phyloP scores from a whole-genome alignment of 1,140 invertebrate species.

The Phenacoccus solenopsis region DNA sequence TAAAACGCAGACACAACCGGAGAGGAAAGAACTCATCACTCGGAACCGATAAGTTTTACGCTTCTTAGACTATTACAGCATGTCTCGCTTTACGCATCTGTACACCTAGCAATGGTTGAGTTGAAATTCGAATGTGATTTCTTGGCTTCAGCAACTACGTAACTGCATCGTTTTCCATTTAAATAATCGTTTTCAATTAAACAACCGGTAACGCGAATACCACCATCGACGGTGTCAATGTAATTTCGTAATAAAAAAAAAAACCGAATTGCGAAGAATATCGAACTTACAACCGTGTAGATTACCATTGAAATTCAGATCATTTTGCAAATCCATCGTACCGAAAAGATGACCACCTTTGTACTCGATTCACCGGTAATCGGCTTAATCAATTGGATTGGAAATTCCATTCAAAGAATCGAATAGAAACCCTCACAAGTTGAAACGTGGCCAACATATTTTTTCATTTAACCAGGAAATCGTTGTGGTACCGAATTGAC shows the following conservation, averaged over 20 bases:
- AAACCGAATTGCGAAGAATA: too few relatives aligned
- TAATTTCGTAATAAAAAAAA: not conserved
- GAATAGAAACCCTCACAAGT: too few relatives aligned
- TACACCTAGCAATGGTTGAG: not conserved
- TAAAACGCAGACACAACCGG: not conserved
- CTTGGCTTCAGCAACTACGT: not conserved
- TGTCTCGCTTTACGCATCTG: not conserved
- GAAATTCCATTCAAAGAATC: too few relatives aligned
- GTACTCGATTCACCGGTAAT: too few relatives aligned
- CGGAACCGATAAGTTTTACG: conserved; percentile 1
- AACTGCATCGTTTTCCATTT: not conserved
- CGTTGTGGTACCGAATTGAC: too few relatives aligned
- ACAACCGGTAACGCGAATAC: not conserved
- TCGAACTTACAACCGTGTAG: too few relatives aligned
- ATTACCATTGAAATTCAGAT: too few relatives aligned
- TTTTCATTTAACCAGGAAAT: too few relatives aligned
- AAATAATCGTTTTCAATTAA: not conserved
- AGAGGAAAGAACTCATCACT: not conserved
- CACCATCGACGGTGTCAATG: not conserved
- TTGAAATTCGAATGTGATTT: not conserved
- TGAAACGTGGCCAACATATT: too few relatives aligned
- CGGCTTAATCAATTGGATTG: too few relatives aligned
- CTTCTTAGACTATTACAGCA: not conserved
- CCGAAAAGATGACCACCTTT: too few relatives aligned
- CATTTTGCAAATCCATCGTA: too few relatives aligned